Evolutionary conservation across 2,797 vertebrate genomes (phyloP).

Genomic region (Passerculus sandwichensis): DNA sequence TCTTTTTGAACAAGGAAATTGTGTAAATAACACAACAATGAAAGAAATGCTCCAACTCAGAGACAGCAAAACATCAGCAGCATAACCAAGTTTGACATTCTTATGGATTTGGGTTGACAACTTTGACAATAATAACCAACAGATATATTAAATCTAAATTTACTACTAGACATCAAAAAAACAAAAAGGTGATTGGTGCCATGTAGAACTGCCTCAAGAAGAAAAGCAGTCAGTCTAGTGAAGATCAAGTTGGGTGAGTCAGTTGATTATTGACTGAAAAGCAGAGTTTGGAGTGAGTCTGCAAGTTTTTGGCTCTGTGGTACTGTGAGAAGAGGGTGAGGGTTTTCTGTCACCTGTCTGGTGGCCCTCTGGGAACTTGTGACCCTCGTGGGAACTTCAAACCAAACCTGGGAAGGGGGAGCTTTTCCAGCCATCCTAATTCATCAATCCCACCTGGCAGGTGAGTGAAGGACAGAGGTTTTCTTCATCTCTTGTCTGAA

Average conservation of each 20-base stretch:
- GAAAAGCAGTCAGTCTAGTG: not conserved
- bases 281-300: too few relatives aligned
- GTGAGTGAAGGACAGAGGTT: not conserved
- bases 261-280: not conserved
- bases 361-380: not conserved
- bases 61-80: not conserved
- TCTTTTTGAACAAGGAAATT: not conserved
- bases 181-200: not conserved
- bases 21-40: not conserved
- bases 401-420: not conserved
- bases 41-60: not conserved
- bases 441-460: not conserved
- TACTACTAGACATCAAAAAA: not conserved
- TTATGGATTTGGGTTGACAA: not conserved
- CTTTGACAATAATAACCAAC: not conserved
- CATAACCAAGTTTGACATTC: not conserved
- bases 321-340: not conserved
- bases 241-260: not conserved
- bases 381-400: not conserved
- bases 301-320: not conserved
- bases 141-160: not conserved
- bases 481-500: not conserved
- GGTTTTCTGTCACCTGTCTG: not conserved
- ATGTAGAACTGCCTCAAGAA: not conserved
- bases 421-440: not conserved